These are phyloP conservation scores for Macrostomum lignano DNA, from an alignment of 1,140 invertebrate species.

Conservation along the genomic window DNA sequence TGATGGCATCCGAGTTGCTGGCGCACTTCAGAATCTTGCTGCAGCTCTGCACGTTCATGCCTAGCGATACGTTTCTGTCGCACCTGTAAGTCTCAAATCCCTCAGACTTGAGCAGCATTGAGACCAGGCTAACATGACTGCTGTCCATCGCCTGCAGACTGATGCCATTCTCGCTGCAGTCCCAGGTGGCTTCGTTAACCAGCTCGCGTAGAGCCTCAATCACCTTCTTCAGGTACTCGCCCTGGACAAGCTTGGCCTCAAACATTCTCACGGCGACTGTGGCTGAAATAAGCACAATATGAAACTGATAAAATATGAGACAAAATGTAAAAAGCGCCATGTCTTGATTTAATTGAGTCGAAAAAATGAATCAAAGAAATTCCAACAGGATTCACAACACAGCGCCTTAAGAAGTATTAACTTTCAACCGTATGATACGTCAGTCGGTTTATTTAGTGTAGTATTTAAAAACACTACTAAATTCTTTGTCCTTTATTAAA, in stretches of 20 bases:
- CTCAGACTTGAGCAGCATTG: constrained; percentile 60
- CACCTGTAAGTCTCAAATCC: constrained; percentile 95
- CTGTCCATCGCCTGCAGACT: constrained; percentile 87
- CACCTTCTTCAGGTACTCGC: constrained; percentile 45
- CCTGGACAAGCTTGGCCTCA: constrained; percentile 3
- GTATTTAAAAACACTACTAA: too few relatives aligned
- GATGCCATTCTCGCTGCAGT: constrained; percentile 83
- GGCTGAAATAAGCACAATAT: too few relatives aligned
- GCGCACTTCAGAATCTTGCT: constrained; percentile 87
- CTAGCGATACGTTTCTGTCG: constrained; percentile 85
- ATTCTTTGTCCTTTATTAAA: too few relatives aligned
- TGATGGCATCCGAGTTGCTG: constrained; percentile 70
- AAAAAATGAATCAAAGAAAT: too few relatives aligned
- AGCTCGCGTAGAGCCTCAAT: constrained; percentile 91
- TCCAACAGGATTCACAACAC: too few relatives aligned
- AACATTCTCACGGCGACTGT: too few relatives aligned
- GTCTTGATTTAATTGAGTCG: too few relatives aligned
- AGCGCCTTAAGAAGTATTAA: too few relatives aligned
- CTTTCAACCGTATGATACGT: too few relatives aligned
- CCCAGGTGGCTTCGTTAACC: constrained; percentile 81
- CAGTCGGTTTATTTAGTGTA: too few relatives aligned
- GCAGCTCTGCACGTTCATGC: constrained; percentile 79
- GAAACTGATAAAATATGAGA: too few relatives aligned
- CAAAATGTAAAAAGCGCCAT: too few relatives aligned
- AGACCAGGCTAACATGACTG: constrained; percentile 86